Conservation (phyloP, 2,888 invertebrate genomes). For the Dichetophora obliterata region DNA sequence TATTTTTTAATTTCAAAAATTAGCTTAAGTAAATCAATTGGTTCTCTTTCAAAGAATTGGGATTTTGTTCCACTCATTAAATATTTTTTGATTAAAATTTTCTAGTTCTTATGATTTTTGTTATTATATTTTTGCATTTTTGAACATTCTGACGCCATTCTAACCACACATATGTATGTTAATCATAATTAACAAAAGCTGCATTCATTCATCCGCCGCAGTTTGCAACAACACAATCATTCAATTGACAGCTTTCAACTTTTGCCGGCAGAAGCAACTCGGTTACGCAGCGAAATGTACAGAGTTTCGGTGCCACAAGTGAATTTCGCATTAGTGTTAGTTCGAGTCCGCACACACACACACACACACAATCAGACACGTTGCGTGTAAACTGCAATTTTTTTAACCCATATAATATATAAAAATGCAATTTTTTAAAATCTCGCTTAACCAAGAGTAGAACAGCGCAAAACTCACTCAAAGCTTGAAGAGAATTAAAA, state of each 20-base stretch:
- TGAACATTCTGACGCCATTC: no score
- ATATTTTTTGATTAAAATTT: no score
- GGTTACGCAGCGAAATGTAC: not conserved
- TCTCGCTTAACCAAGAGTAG: not conserved
- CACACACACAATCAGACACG: not conserved
- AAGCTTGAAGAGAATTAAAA: not conserved
- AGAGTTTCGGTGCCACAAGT: slow-evolving; percentile 21
- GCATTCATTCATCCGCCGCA: slow-evolving; percentile 7
- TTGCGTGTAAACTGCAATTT: not conserved
- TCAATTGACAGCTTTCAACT: not conserved
- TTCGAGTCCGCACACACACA: not conserved
- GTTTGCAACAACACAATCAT: not conserved
- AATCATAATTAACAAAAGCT: no score
- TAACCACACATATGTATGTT: no score
- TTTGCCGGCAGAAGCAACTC: not conserved
- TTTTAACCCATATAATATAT: slow-evolving; percentile 11
- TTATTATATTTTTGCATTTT: no score
- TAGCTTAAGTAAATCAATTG: no score
- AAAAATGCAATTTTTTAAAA: slow-evolving; percentile 11
- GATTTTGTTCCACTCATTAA: no score
- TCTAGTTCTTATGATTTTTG: no score
- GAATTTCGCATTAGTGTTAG: slow-evolving; percentile 18
- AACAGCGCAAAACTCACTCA: not conserved
- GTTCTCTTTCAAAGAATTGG: no score
- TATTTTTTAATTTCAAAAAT: no score